These are phyloP conservation scores for Astreopora myriophthalma DNA, from an alignment of 64 coral and sea anemone genomes.

Conservation along the genomic window DNA sequence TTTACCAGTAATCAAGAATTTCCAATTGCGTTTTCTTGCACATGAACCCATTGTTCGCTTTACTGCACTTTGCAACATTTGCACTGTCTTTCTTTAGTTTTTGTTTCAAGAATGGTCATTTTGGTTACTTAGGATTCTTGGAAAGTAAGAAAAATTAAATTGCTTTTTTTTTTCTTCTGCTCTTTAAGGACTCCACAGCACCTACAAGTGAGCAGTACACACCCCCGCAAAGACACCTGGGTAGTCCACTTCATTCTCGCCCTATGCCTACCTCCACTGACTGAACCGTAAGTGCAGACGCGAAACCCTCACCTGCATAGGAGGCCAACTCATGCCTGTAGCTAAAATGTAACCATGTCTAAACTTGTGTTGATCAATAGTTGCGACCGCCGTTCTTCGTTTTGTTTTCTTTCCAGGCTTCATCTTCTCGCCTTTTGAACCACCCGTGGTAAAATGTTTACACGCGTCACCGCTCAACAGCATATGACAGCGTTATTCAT, in stretches of 20 bases:
- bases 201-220: slow-evolving; percentile 79
- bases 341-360: background rate
- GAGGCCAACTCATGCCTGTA: too few species aligned
- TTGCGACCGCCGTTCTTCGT: background rate
- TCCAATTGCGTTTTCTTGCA: too few species aligned
- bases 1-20: too few species aligned
- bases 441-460: background rate
- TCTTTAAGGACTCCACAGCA: slow-evolving; percentile 10
- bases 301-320: too few species aligned
- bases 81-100: too few species aligned
- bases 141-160: too few species aligned
- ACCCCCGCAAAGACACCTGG: slow-evolving; percentile 86
- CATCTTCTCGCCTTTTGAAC: too few species aligned
- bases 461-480: background rate
- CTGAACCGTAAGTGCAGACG: slow-evolving; percentile 28
- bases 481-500: background rate
- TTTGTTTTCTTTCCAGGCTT: background rate
- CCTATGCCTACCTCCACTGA: slow-evolving; percentile 53
- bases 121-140: too few species aligned
- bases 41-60: too few species aligned
- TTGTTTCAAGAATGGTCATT: too few species aligned
- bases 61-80: too few species aligned
- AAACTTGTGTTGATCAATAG: background rate
- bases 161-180: too few species aligned
- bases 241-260: slow-evolving; percentile 77